These are phyloP conservation scores for Tychaedon coryphoeus DNA, from an alignment of 2,113 vertebrate genomes.

Conservation along the genomic window DNA sequence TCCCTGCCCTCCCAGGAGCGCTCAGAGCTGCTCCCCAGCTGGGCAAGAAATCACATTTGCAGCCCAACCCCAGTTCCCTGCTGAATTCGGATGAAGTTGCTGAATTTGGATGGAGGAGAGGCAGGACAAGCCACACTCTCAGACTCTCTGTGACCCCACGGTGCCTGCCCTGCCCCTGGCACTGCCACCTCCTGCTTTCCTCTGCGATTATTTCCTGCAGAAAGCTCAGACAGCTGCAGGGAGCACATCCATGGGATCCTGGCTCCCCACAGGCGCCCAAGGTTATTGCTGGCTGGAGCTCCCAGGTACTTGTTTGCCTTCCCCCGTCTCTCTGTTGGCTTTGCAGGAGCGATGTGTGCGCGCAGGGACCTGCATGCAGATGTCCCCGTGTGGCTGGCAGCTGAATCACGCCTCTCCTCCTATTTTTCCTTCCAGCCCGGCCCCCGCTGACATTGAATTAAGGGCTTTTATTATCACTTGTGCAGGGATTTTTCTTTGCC, in stretches of 20 bases:
- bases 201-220: background rate
- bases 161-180: background rate
- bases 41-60: background rate
- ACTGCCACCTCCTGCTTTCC: rapidly evolving
- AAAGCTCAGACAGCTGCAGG: background rate
- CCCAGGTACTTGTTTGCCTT: background rate
- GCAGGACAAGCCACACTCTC: rapidly evolving
- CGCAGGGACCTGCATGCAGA: background rate
- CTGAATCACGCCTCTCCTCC: background rate
- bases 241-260: rapidly evolving
- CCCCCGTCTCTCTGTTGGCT: background rate
- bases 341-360: background rate
- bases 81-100: background rate
- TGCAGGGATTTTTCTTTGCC: background rate
- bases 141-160: rapidly evolving
- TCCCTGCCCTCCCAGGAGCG: background rate
- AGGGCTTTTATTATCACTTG: constrained; percentile 30
- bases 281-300: background rate
- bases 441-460: constrained; percentile 18
- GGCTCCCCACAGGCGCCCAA: rapidly evolving
- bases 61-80: background rate
- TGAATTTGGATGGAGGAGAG: background rate
- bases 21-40: background rate
- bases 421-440: background rate
- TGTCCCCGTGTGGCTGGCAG: background rate